Base-by-base conservation (phyloP, 2,888 invertebrate genomes). In the Melangyna quadrimaculata region DNA sequence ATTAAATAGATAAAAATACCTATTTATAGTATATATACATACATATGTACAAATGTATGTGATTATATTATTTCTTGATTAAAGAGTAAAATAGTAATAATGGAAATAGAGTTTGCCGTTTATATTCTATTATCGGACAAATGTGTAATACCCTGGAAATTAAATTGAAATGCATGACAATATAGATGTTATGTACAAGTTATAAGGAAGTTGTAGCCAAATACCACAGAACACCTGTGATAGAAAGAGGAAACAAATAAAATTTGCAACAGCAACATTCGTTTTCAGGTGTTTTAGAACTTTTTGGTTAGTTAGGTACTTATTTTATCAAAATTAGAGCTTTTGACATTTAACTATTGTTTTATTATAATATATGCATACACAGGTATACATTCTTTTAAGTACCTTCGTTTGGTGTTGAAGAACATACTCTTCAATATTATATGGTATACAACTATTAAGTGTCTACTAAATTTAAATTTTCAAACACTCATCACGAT, bases 131-230 rank as follows among this genome's bases (percentile, higher is more conserved):
- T 75, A 84, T 84, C 74, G 75, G 59, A 1, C 45, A 71, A 74
- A 79, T 84, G 55, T 84, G 75, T 84, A 75, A 84, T 83, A 40
- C n/a, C 29, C 69, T 32, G 45, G 17, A 40, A 74, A 73, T 53
- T 75, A 72, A 84, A 75, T 80, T 69, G 67, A 77, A 84, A 61
- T 79, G 71, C 79, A 72, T 83, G 74, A 67, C 79, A 72, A 40
- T 63, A 51, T 59, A 35, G 14, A 59, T 37, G 22, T 14, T 55
- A 19, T 57, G 14, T 35, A 37, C 3, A 59, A 22, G 22, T 7
- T 51, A 51, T 51, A 67, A 67, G 67, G 67, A 51, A 67, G 51
- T 67, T 29, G n/a, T 22, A 35, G 12, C 32, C 10, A 14, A 35
- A 9, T 51, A 3, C n/a, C 43, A 45, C 37, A 29, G n/a, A 35